Percentiles rank a stretch among this genome's conserved stretches.
Conservation (phyloP, 2,888 invertebrate species). For the Dendrolimus houi region DNA sequence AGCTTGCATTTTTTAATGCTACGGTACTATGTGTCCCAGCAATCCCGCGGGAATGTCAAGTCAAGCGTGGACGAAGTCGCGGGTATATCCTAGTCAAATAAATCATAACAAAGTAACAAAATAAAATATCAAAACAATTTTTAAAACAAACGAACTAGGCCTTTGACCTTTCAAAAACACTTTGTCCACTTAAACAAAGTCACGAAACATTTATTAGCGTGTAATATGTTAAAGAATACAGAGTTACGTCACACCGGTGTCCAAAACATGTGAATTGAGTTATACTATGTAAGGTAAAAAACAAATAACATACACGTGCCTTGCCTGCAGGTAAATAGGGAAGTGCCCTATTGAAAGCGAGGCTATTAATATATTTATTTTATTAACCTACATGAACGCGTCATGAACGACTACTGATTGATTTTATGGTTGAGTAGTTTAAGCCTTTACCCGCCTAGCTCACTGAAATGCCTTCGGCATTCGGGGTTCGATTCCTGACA, state of each 20-base stretch:
- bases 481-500: no score
- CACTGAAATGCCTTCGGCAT: no score
- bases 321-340: not conserved
- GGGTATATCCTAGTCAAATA: no score
- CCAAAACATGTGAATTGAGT: constrained; percentile 1
- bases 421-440: no score
- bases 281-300: not conserved
- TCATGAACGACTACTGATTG: no score
- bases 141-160: not conserved
- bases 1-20: no score
- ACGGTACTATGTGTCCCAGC: no score
- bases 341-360: not conserved
- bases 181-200: not conserved
- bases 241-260: not conserved
- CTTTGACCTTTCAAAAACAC: not conserved
- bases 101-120: no score
- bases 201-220: not conserved
- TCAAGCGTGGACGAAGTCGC: no score
- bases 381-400: not conserved
- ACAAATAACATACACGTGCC: not conserved
- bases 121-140: no score
- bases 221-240: not conserved
- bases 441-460: no score
- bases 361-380: not conserved
- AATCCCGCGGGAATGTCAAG: no score